A percentile compares a stretch with the other conserved stretches of the same genome.
These are phyloP conservation scores for Drosophila aff. DNA, from an alignment of 1,140 invertebrate genomes.

Conservation along the genomic window DNA sequence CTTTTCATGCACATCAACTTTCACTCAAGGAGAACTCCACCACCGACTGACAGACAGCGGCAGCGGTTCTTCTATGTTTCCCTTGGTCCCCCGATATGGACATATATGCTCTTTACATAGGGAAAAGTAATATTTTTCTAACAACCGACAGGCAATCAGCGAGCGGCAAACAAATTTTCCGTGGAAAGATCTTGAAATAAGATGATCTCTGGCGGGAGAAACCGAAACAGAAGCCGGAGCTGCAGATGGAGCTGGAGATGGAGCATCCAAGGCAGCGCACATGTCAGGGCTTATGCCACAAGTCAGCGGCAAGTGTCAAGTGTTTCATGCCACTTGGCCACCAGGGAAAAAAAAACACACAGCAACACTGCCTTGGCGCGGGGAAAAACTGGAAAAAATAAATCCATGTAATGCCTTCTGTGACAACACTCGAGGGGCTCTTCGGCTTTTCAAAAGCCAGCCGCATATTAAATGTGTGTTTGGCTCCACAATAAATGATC, in stretches of 20 bases:
- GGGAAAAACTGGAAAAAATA: constrained; percentile 30
- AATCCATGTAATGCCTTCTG: constrained; percentile 73
- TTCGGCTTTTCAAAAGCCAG: constrained; percentile 57
- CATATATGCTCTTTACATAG: constrained; percentile 52
- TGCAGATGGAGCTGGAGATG: constrained; percentile 29
- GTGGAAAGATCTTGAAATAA: constrained; percentile 71
- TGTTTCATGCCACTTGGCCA: constrained; percentile 73
- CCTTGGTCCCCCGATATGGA: constrained; percentile 20
- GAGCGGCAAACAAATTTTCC: constrained; percentile 61
- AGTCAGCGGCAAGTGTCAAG: constrained; percentile 79
- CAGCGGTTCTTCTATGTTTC: constrained; percentile 57
- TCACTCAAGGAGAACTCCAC: constrained; percentile 69
- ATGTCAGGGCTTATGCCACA: constrained; percentile 75
- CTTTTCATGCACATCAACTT: constrained; percentile 82
- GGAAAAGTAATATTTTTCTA: constrained; percentile 81
- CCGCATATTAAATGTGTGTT: constrained; percentile 58
- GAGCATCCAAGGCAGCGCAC: constrained; percentile 45
- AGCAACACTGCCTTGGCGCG: not conserved
- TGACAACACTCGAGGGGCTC: constrained; percentile 77
- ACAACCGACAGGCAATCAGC: constrained; percentile 79
- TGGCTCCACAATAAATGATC: constrained; percentile 45
- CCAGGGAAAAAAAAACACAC: constrained; percentile 20
- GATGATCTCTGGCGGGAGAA: constrained; percentile 66
- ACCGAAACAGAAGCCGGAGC: constrained; percentile 41
- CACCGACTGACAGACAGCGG: constrained; percentile 68